Evolutionary conservation across 2,113 vertebrate genomes (phyloP), one percentile per base, ranked within the genome.

Genomic region (Hoplias malabaricus): DNA sequence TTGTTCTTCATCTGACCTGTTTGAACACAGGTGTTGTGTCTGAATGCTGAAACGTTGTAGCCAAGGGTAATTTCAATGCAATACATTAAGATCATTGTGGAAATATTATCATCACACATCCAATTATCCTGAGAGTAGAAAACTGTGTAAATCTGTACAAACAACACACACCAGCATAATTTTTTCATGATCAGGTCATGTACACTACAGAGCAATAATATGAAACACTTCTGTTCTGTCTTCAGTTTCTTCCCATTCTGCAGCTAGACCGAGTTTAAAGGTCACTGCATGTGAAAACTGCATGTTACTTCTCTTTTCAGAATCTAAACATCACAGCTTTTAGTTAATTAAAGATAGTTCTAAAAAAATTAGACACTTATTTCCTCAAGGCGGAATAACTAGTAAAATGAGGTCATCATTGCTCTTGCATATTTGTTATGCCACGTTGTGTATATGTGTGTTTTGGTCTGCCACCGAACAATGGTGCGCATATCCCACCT

Each of bases 181-280:
- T 48, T 59, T 38, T 69, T 2, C 29, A 36, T 59, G n/a, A 46
- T 69, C 65, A 69, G 75, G 54, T 77, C 29, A 50, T 34, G 19
- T 42, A 50, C 34, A 50, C 5, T 67, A 42, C 66, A 38, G 21
- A 70, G 66, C 75, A 77, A 68, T 77, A 57, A 68, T 31, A 14
- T 34, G 11, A 43, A 25, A 34, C 16, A 53, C 13, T n/a, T 36
- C 40, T 14, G 5, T 40, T 21, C 34, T 42, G 12, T 66, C 9
- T 12, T 66, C 16, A n/a, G 21, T 63, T 63, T 65, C 16, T 38
- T 65, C 40, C 23, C 16, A 14, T 66, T 31, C 31, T 59, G 53
- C 53, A 56, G 53, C 53, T 56, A 25, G 27, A 59, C 27, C 13
- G 1, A 59, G 56, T 7, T 46, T 2, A 19, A 3, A 61, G 3